Base-by-base conservation (phyloP, 2,888 invertebrate genomes). In the Oscheius sp. region DNA sequence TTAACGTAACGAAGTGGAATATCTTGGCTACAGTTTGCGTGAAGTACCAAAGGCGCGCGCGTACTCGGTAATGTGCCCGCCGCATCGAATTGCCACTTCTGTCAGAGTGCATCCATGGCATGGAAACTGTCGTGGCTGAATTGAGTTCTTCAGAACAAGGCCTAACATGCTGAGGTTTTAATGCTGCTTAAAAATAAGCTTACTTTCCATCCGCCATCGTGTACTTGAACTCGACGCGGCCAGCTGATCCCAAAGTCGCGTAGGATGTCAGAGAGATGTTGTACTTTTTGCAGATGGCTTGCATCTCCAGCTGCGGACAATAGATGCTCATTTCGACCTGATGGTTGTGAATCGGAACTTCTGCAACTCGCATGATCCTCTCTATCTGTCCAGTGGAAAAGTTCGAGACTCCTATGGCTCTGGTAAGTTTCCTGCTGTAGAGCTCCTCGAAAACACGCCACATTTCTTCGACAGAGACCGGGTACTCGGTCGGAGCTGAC, bases 361-460 rank as follows among this genome's bases (percentile, higher is more conserved):
- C 73, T 42, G 80, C 82, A 10, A 75, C 59, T 62, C 82, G 78
- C 42, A 80, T 50, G 21, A 95, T 90, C 72, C 93, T 91, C 70
- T 91, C 90, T 73, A 95, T 92, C 90, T 96, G 96, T 33, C 91
- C 91, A 48, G 90, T 91, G 89, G 93, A 95, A 89, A 94, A 93
- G 89, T 96, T 96, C 0, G 95, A 96, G 3, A 96, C 89, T 0
- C 96, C 96, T 85, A 96, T 94, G 11, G 94, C 92, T 86, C 93
- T 94, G 0, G 93, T 91, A 29, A 93, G 91, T 0, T 94, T 94
- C 0, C 91, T 91, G 37, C 92, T 91, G 35, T 93, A 93, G 86
- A 93, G 75, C n/a, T 75, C 76, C 71, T 89, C 89, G 79, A 89
- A 80, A 13, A 78, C 85, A 51, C 63, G 73, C 87, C 87, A 87